Conservation (phyloP, 2,888 invertebrate genomes). For the Blera fallax region DNA sequence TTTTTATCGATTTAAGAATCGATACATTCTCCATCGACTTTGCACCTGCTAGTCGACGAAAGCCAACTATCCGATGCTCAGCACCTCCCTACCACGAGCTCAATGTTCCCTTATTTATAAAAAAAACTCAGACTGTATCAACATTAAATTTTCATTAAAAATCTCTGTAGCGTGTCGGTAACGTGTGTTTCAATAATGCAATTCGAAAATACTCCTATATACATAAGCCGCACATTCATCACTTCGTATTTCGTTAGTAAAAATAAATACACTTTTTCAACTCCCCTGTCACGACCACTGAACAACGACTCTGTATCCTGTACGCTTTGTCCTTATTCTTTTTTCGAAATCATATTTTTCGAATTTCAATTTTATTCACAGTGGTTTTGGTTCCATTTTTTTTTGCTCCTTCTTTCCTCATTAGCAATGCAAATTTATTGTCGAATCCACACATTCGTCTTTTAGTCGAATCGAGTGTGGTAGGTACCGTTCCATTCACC, state of each 20-base stretch:
- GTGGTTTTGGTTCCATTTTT: background rate
- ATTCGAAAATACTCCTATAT: background rate
- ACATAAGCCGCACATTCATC: conserved; percentile 12
- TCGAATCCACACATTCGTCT: conserved; percentile 22
- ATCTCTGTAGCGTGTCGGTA: no score
- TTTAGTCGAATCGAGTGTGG: background rate
- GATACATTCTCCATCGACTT: no score
- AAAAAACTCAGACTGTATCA: background rate
- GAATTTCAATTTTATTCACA: conserved; percentile 12
- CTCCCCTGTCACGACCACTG: background rate
- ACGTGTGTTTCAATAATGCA: background rate
- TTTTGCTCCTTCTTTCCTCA: background rate
- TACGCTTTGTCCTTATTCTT: background rate
- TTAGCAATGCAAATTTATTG: conserved; percentile 44
- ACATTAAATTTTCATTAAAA: conserved; percentile 3
- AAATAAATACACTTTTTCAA: conserved; percentile 1
- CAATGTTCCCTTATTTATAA: no score
- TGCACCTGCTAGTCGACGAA: no score
- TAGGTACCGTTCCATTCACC: background rate
- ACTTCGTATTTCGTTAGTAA: conserved; percentile 17
- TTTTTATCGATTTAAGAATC: no score
- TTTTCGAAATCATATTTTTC: conserved; percentile 27
- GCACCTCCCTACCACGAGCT: no score
- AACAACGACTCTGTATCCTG: background rate
- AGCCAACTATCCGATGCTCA: no score